A percentile compares a stretch with the other conserved stretches of the same genome.
phyloP scores from a whole-genome alignment of 2,797 vertebrate genomes.

The Antrozous pallidus region DNA sequence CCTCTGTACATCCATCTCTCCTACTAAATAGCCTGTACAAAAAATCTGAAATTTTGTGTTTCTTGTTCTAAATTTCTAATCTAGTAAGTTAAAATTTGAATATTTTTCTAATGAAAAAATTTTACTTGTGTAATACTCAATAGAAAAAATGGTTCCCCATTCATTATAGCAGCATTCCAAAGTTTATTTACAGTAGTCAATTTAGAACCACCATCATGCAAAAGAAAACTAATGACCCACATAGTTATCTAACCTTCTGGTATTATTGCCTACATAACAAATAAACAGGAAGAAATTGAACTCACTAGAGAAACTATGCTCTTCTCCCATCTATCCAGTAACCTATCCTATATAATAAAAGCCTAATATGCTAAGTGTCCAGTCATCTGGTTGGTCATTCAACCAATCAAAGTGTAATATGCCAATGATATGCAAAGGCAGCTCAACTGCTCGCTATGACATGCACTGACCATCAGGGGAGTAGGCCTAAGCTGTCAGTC shows the following conservation, averaged over 20 bases:
- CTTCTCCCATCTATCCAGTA: background rate
- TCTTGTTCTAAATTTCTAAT: conserved; percentile 13
- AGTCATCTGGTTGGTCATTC: too few relatives aligned
- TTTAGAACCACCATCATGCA: conserved; percentile 22
- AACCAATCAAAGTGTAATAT: too few relatives aligned
- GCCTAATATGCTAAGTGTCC: too few relatives aligned
- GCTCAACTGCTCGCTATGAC: too few relatives aligned
- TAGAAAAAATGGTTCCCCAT: background rate
- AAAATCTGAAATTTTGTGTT: conserved; percentile 1
- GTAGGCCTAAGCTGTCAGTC: too few relatives aligned
- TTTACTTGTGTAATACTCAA: background rate
- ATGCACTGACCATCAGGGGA: too few relatives aligned
- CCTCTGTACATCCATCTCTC: background rate
- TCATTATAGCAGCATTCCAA: background rate
- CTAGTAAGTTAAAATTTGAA: background rate
- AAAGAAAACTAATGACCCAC: conserved; percentile 25
- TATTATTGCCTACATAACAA: conserved; percentile 13
- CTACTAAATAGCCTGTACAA: background rate
- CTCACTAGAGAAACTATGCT: background rate
- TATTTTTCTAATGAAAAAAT: conserved; percentile 24
- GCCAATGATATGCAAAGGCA: too few relatives aligned
- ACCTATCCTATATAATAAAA: background rate
- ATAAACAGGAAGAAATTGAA: conserved; percentile 17
- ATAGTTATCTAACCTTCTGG: background rate
- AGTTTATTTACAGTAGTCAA: conserved; percentile 33